Evolutionary conservation across 2,113 vertebrate genomes (phyloP).

Genomic region (Thamnophis sirtalis): DNA sequence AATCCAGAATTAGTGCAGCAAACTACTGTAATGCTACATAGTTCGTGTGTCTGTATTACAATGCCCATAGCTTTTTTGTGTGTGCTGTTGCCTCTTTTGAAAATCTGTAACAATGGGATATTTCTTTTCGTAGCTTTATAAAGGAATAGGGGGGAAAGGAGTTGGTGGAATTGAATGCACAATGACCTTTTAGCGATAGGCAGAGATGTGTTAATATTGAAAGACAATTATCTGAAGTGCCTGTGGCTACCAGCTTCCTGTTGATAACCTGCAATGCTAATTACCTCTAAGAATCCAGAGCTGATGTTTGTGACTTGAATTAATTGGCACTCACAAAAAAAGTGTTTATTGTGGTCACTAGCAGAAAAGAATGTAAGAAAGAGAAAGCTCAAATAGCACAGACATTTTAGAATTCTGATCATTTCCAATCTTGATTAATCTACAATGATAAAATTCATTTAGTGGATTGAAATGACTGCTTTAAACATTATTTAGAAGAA

Average conservation of each 20-base stretch:
- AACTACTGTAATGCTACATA: background rate
- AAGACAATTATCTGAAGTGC: constrained; percentile 72
- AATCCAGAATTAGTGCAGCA: constrained; percentile 12
- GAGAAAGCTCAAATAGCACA: background rate
- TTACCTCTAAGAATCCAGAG: constrained; percentile 69
- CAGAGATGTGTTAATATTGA: constrained; percentile 60
- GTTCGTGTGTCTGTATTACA: constrained; percentile 8
- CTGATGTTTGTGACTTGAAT: constrained; percentile 66
- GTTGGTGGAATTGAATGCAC: constrained; percentile 27
- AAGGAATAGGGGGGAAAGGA: constrained; percentile 24
- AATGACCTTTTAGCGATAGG: constrained; percentile 67
- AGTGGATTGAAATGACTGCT: background rate
- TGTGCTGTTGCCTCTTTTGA: constrained; percentile 2
- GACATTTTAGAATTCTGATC: background rate
- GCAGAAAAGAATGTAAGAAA: background rate
- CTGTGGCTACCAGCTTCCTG: constrained; percentile 60
- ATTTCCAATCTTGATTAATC: fast-evolving
- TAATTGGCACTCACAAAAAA: constrained; percentile 55
- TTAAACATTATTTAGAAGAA: background rate
- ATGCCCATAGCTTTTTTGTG: background rate
- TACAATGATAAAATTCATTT: background rate
- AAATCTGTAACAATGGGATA: constrained; percentile 17
- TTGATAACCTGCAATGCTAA: constrained; percentile 69
- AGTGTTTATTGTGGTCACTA: constrained; percentile 11
- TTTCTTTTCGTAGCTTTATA: constrained; percentile 43